Evolutionary conservation across 1,140 invertebrate genomes (phyloP).

Genomic region (Riptortus pedestris): DNA sequence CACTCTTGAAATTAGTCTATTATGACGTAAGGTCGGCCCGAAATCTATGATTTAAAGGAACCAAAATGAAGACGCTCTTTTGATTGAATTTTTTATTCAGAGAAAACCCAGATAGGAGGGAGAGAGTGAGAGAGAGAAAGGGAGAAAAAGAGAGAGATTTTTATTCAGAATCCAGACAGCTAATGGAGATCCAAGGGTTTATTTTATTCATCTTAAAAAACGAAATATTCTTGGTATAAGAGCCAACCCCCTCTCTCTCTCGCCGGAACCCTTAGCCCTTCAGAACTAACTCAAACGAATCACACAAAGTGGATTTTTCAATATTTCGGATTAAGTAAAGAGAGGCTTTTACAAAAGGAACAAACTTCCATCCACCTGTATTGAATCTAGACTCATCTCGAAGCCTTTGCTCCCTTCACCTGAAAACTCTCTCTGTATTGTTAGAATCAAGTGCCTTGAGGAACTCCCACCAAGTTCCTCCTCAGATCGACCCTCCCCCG

Average conservation of each 20-base stretch:
- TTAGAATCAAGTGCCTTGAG: conserved; percentile 9
- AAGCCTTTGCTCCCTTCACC: conserved; percentile 5
- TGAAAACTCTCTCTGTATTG: conserved; percentile 1
- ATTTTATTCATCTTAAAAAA: conserved; percentile 7
- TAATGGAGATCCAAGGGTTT: neutral
- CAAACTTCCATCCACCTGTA: neutral
- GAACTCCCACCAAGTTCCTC: too few species aligned
- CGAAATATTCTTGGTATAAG: conserved; percentile 2
- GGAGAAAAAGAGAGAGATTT: neutral
- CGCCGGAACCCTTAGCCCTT: too few species aligned
- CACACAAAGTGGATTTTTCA: conserved; percentile 17
- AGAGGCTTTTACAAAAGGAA: neutral
- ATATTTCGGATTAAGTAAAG: conserved; percentile 13
- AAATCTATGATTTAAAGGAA: too few species aligned
- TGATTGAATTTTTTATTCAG: too few species aligned
- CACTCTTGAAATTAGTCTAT: too few species aligned
- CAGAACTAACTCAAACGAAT: conserved; percentile 9
- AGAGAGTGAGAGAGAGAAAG: too few species aligned
- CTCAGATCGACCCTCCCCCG: neutral
- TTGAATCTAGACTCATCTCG: too few species aligned
- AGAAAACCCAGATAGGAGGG: too few species aligned
- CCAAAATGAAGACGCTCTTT: too few species aligned
- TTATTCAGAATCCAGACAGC: neutral
- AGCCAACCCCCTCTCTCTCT: conserved; percentile 1
- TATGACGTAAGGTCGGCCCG: too few species aligned